phyloP scores from a whole-genome alignment of 2,113 vertebrate species.

The Macquaria ambigua region DNA sequence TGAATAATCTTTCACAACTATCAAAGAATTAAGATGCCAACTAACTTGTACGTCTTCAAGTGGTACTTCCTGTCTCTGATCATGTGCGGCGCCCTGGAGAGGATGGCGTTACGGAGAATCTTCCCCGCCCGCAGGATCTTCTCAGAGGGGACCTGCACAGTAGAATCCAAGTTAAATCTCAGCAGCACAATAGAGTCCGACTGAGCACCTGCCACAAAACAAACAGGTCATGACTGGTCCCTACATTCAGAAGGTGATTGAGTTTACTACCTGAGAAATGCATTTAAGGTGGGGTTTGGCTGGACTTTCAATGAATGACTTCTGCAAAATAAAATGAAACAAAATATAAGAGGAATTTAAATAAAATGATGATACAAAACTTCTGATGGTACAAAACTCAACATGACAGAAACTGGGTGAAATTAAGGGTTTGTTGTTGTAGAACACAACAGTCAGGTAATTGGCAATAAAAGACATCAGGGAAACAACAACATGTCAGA shows the following conservation, averaged over 20 bases:
- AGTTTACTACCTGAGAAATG: conserved; percentile 90
- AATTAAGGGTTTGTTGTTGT: conserved; percentile 4
- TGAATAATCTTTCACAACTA: neutral
- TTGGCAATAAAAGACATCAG: conserved; percentile 7
- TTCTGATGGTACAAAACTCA: neutral
- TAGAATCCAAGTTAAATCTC: conserved; percentile 10
- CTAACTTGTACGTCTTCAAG: conserved; percentile 95
- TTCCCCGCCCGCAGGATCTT: conserved; percentile 94
- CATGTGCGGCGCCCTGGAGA: conserved; percentile 95
- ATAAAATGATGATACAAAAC: conserved; percentile 27
- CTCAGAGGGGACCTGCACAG: conserved; percentile 92
- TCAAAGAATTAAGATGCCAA: neutral
- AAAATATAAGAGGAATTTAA: conserved; percentile 37
- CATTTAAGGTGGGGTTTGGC: conserved; percentile 89
- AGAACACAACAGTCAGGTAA: conserved; percentile 6
- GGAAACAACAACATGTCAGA: conserved; percentile 25
- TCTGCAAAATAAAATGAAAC: conserved; percentile 93
- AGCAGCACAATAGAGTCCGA: conserved; percentile 4
- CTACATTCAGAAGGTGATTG: conserved; percentile 51
- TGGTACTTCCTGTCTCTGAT: conserved; percentile 99
- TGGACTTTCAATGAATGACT: conserved; percentile 91
- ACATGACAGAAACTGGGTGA: neutral
- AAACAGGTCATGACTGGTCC: neutral
- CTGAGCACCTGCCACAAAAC: conserved; percentile 9
- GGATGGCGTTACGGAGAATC: conserved; percentile 91